These are phyloP conservation scores for Caranx melampygus DNA, from an alignment of 2,113 vertebrate species.

Conservation along the genomic window DNA sequence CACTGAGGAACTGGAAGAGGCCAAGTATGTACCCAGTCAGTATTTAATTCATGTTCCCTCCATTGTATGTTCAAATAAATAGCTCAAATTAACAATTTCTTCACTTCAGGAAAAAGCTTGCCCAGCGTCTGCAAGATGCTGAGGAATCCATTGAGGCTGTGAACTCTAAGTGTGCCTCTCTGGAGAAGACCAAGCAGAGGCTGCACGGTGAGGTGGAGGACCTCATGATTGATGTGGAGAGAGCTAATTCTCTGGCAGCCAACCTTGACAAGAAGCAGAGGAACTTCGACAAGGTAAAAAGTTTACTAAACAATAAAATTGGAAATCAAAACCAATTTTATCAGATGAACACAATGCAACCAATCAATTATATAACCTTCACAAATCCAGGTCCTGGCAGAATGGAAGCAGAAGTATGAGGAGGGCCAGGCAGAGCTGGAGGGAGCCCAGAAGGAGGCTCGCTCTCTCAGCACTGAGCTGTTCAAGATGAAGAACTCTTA, in stretches of 20 bases:
- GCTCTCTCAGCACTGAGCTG: conserved; percentile 68
- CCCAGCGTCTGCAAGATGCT: conserved; percentile 76
- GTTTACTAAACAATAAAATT: no score
- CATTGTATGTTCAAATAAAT: background rate
- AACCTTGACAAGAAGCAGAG: conserved; percentile 82
- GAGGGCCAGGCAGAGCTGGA: conserved; percentile 85
- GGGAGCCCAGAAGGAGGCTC: conserved; percentile 81
- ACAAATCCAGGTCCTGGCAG: conserved; percentile 68
- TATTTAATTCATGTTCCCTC: background rate
- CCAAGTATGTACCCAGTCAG: conserved; percentile 78
- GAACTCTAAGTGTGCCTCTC: conserved; percentile 81
- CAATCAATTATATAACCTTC: background rate
- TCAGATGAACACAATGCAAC: background rate
- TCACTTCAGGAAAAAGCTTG: conserved; percentile 71
- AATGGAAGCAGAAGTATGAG: conserved; percentile 88
- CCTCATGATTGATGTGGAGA: conserved; percentile 84
- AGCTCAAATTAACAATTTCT: background rate
- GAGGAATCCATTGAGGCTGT: conserved; percentile 79
- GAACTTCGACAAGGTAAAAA: conserved; percentile 79
- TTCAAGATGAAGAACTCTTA: conserved; percentile 75
- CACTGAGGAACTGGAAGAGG: conserved; percentile 89
- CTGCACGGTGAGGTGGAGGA: conserved; percentile 82
- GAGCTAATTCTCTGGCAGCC: conserved; percentile 79
- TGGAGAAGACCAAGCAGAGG: conserved; percentile 84
- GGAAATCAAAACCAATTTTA: background rate